A percentile compares a stretch with the other conserved stretches of the same genome.
Evolutionary conservation across 2,888 invertebrate species (phyloP).

Genomic region (Anoplius nigerrimus): DNA sequence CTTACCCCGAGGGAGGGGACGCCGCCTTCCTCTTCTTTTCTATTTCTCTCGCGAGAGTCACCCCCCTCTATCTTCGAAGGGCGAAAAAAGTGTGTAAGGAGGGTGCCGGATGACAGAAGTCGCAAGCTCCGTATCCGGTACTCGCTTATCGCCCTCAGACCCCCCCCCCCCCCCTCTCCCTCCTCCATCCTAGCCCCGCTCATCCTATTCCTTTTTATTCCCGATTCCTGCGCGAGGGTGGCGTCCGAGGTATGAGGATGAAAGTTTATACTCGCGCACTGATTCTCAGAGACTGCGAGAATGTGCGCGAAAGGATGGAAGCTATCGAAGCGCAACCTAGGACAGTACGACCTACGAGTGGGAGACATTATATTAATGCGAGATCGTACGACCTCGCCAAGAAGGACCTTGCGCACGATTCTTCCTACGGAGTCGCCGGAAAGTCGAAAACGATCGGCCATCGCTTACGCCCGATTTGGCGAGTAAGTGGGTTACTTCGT

Average conservation of each 20-base stretch:
- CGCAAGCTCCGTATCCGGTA: conserved; percentile 20
- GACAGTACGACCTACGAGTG: too few species aligned
- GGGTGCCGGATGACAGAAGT: conserved; percentile 18
- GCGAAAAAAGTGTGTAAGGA: not conserved
- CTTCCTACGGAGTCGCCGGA: too few species aligned
- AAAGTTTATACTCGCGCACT: conserved; percentile 32
- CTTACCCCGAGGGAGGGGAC: conserved; percentile 3
- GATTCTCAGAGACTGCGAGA: too few species aligned
- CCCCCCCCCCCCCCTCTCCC: too few species aligned
- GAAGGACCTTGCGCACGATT: too few species aligned
- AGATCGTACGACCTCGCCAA: too few species aligned
- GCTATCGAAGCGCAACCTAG: too few species aligned
- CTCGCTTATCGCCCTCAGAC: conserved; percentile 37
- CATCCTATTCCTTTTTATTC: conserved; percentile 37
- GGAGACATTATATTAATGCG: too few species aligned
- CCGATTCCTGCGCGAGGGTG: conserved; percentile 13
- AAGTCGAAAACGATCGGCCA: too few species aligned
- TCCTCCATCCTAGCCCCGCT: conserved; percentile 2
- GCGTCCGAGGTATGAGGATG: conserved; percentile 17
- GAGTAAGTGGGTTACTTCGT: too few species aligned
- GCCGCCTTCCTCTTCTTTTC: conserved; percentile 32
- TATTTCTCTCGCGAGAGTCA: conserved; percentile 29
- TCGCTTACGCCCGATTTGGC: too few species aligned
- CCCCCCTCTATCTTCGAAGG: not conserved
- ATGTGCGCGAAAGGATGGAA: too few species aligned